Evolutionary conservation across 2,888 invertebrate species (phyloP).

Genomic region (Kryphioiulus occultus): DNA sequence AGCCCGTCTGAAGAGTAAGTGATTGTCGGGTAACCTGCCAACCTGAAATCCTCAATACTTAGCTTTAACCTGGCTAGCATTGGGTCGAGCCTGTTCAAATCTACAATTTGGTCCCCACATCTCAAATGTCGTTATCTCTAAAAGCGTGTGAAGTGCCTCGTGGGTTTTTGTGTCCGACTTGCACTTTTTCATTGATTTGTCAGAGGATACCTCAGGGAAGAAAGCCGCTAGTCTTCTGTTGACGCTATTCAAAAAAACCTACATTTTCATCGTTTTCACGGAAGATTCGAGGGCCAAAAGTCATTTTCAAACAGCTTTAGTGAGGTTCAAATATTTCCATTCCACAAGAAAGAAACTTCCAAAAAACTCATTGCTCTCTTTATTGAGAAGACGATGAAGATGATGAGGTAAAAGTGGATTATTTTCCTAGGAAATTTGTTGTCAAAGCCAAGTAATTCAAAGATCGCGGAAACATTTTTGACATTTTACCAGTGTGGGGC

Average conservation of each 20-base stretch:
- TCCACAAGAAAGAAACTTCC: background rate
- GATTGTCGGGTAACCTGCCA: slow-evolving; percentile 39
- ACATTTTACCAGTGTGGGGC: background rate
- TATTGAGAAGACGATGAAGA: slow-evolving; percentile 3
- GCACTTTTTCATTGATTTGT: slow-evolving; percentile 32
- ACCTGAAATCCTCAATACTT: slow-evolving; percentile 28
- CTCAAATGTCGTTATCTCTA: slow-evolving; percentile 40
- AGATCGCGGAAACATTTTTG: background rate
- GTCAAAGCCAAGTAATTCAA: background rate
- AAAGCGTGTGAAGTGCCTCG: slow-evolving; percentile 39
- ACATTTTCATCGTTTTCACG: slow-evolving; percentile 36
- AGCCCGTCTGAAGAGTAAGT: slow-evolving; percentile 34
- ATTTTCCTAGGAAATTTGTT: slow-evolving; percentile 21
- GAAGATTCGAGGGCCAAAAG: slow-evolving; percentile 22
- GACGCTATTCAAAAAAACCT: background rate
- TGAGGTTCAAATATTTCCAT: slow-evolving; percentile 28
- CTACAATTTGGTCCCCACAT: slow-evolving; percentile 37
- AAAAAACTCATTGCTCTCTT: slow-evolving; percentile 16
- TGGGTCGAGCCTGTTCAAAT: slow-evolving; percentile 36
- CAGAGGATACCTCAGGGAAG: slow-evolving; percentile 40
- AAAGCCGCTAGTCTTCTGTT: slow-evolving; percentile 33
- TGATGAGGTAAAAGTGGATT: slow-evolving; percentile 21
- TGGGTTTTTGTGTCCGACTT: slow-evolving; percentile 40
- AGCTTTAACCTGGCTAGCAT: slow-evolving; percentile 28
- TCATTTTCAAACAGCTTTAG: slow-evolving; percentile 36